phyloP scores from a whole-genome alignment of 1,140 invertebrate genomes.

The Stenopsyche tienmushanensis region DNA sequence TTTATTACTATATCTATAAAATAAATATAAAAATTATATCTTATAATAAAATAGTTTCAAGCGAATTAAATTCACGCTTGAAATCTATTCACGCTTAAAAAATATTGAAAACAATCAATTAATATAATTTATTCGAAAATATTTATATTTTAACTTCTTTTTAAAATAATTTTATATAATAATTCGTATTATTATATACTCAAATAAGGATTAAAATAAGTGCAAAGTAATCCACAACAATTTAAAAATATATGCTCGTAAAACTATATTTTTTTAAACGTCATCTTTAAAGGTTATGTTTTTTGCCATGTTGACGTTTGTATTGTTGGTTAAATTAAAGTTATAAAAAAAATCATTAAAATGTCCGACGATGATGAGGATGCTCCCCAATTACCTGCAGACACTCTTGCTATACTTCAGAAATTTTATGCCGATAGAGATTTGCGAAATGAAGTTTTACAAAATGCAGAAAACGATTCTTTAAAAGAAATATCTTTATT shows the following conservation, averaged over 20 bases:
- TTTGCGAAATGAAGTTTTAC: conserved; percentile 58
- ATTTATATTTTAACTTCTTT: too few species aligned
- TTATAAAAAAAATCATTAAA: background rate
- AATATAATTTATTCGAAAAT: too few species aligned
- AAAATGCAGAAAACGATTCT: conserved; percentile 51
- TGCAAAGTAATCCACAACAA: too few species aligned
- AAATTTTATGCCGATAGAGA: conserved; percentile 79
- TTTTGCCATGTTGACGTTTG: background rate
- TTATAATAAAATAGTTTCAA: too few species aligned
- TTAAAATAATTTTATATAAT: too few species aligned
- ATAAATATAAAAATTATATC: too few species aligned
- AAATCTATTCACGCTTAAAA: too few species aligned
- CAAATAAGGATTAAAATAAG: background rate
- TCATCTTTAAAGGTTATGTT: background rate
- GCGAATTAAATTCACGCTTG: too few species aligned
- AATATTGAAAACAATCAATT: too few species aligned
- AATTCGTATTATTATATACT: background rate
- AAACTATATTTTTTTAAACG: background rate
- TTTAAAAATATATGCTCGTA: background rate
- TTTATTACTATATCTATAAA: too few species aligned
- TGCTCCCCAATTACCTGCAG: conserved; percentile 64
- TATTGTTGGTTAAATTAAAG: background rate
- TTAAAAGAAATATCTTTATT: conserved; percentile 59
- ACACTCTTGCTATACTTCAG: conserved; percentile 74
- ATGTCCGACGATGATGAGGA: conserved; percentile 65